Percentiles rank a stretch among this genome's conserved stretches.
Evolutionary conservation across 2,113 vertebrate species (phyloP).

Genomic region (Phaethornis superciliosus): DNA sequence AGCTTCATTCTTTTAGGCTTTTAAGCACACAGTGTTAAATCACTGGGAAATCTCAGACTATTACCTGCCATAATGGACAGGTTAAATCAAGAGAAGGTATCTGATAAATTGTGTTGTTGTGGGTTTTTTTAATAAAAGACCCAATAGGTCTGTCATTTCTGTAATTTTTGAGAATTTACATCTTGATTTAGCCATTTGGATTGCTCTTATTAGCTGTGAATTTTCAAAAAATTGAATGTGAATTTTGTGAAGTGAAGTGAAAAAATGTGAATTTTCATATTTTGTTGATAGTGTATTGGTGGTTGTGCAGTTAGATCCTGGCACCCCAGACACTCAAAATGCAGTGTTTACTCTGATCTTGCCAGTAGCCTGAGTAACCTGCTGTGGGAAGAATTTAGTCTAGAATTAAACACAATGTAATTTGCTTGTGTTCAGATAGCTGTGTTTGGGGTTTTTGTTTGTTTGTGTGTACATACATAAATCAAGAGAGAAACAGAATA

Average conservation of each 20-base stretch:
- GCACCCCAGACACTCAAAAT: not conserved
- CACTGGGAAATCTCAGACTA: not conserved
- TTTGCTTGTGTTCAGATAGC: not conserved
- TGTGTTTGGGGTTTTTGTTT: not conserved
- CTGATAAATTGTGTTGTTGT: not conserved
- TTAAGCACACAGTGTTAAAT: not conserved
- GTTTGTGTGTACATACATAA: not conserved
- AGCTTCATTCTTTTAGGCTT: not conserved
- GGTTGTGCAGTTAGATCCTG: not conserved
- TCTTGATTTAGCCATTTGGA: not conserved
- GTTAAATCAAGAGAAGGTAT: not conserved
- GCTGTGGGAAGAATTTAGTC: rapidly evolving
- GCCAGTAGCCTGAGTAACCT: not conserved
- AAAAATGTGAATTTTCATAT: no score
- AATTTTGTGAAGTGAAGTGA: no score
- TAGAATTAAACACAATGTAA: not conserved
- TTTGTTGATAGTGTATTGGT: not conserved
- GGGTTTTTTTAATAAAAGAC: no score
- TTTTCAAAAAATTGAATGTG: no score
- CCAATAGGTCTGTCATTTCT: not conserved
- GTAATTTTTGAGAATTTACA: not conserved
- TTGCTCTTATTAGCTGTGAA: not conserved
- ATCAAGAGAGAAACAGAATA: not conserved
- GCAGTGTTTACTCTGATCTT: not conserved
- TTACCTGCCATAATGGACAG: not conserved